These are phyloP conservation scores for Myopa tessellatipennis DNA, from an alignment of 2,888 invertebrate species.

Conservation along the genomic window DNA sequence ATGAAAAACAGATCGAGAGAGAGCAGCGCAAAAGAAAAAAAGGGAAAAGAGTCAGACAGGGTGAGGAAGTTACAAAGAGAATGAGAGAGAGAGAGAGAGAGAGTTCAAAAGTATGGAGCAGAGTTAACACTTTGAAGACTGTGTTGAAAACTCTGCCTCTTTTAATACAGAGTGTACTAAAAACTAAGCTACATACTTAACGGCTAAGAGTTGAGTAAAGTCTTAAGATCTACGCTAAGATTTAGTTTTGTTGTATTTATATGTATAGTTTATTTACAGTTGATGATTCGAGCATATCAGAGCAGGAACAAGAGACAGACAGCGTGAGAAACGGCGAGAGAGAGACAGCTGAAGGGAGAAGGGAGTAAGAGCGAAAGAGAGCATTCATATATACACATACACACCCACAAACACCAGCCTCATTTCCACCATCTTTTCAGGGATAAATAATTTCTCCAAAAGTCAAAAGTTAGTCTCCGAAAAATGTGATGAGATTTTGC, in stretches of 20 bases:
- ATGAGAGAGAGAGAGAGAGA: conserved; percentile 1
- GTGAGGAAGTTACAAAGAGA: conserved; percentile 10
- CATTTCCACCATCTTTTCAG: conserved; percentile 19
- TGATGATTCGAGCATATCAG: background rate
- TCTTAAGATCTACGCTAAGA: background rate
- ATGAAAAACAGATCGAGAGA: no score
- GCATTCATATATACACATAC: conserved; percentile 17
- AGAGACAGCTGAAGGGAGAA: conserved; percentile 8
- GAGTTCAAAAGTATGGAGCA: conserved; percentile 35
- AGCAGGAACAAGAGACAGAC: background rate
- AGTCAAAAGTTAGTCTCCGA: background rate
- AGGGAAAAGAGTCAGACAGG: conserved; percentile 1
- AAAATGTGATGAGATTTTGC: conserved; percentile 7
- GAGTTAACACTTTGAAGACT: conserved; percentile 46
- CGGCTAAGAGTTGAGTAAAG: background rate
- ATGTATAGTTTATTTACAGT: background rate
- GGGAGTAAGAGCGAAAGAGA: background rate
- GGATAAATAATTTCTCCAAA: background rate
- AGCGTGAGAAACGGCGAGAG: background rate
- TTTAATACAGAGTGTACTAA: conserved; percentile 26
- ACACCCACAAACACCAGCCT: conserved; percentile 6
- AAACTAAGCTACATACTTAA: conserved; percentile 20
- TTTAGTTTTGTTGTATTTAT: conserved; percentile 8
- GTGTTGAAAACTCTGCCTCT: conserved; percentile 40
- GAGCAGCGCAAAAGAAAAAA: no score